Conservation (phyloP, 2,888 invertebrate species). For the Eugnorisma glareosa region DNA sequence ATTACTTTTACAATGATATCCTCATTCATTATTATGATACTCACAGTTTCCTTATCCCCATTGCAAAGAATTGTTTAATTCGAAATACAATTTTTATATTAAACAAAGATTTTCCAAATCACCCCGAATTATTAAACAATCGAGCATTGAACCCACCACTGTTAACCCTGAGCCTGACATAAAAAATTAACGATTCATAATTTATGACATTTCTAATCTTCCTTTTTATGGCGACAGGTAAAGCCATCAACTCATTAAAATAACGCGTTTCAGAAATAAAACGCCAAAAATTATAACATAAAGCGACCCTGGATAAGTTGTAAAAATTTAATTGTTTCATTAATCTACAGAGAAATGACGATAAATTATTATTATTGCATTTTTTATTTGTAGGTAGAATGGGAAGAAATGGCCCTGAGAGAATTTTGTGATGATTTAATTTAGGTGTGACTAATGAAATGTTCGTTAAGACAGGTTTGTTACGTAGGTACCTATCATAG, state of each 20-base stretch:
- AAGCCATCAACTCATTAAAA: slow-evolving; percentile 63
- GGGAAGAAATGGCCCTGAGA: not conserved
- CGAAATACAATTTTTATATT: not conserved
- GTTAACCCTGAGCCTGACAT: slow-evolving; percentile 13
- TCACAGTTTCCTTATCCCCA: too few relatives aligned
- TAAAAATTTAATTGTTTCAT: slow-evolving; percentile 63
- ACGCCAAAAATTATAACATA: slow-evolving; percentile 58
- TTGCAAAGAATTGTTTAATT: not conserved
- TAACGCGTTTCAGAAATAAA: slow-evolving; percentile 64
- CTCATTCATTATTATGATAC: not conserved
- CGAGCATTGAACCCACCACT: not conserved
- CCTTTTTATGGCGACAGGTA: slow-evolving; percentile 61
- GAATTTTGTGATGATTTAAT: not conserved
- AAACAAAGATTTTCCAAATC: not conserved
- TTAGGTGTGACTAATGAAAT: not conserved
- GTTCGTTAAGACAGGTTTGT: not conserved
- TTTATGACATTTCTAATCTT: slow-evolving; percentile 64
- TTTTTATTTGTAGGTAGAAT: slow-evolving; percentile 13
- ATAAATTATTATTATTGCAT: slow-evolving; percentile 42
- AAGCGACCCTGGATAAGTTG: slow-evolving; percentile 47
- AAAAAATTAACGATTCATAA: slow-evolving; percentile 45
- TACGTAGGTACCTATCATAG: not conserved
- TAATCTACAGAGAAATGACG: slow-evolving; percentile 38
- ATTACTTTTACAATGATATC: not conserved
- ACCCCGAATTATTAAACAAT: not conserved